A percentile compares a stretch with the other conserved stretches of the same genome.
Conservation (phyloP, 2,888 invertebrate species). For the Epirrita christyi region DNA sequence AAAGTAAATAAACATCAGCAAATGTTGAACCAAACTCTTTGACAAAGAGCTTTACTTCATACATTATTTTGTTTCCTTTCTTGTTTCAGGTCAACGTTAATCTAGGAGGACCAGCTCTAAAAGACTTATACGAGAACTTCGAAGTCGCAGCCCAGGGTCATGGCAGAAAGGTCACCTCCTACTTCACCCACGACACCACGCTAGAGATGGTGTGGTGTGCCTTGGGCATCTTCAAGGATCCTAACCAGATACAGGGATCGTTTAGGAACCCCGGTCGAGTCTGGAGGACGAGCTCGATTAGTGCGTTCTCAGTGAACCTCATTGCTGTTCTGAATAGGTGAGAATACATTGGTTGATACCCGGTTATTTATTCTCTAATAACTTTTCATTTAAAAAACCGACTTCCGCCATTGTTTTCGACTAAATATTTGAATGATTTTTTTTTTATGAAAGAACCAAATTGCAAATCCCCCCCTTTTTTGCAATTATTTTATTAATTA, state of each 20-base stretch:
- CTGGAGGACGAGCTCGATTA: constrained; percentile 88
- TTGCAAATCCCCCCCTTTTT: too few relatives aligned
- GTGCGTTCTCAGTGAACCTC: constrained; percentile 89
- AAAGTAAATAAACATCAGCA: too few relatives aligned
- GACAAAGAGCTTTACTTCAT: too few relatives aligned
- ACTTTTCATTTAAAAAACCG: too few relatives aligned
- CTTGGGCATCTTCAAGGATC: constrained; percentile 87
- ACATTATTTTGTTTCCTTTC: too few relatives aligned
- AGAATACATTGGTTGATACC: constrained; percentile 36
- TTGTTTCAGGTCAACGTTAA: constrained; percentile 85
- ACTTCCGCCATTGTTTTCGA: too few relatives aligned
- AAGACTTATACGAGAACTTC: constrained; percentile 87
- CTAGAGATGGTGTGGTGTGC: constrained; percentile 87
- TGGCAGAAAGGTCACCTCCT: constrained; percentile 83
- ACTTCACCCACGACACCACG: constrained; percentile 88
- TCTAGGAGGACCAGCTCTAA: constrained; percentile 87
- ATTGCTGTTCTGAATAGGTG: constrained; percentile 90
- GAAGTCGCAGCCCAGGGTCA: constrained; percentile 50
- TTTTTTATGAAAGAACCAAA: too few relatives aligned
- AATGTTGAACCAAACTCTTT: too few relatives aligned
- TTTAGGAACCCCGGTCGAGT: constrained; percentile 83
- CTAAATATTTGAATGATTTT: too few relatives aligned
- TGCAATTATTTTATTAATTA: too few relatives aligned
- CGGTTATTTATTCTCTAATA: background rate
- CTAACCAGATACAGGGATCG: constrained; percentile 78